Evolutionary conservation across 2,113 vertebrate species (phyloP).

Genomic region (Aplodontia rufa): DNA sequence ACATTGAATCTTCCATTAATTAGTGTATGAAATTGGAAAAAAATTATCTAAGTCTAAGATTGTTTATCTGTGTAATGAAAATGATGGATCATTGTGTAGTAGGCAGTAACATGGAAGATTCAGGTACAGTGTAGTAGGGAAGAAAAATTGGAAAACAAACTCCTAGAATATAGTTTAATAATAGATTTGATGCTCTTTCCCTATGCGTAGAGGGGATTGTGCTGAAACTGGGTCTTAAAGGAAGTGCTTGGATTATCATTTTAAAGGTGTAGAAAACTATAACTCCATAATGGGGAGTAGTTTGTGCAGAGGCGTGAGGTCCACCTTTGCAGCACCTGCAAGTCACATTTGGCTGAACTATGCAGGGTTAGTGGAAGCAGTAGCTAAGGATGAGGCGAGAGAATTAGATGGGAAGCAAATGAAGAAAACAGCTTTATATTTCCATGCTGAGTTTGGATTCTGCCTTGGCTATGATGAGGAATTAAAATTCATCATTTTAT

Average conservation of each 20-base stretch:
- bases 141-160: background rate
- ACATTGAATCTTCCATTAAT: constrained; percentile 36
- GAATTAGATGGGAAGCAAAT: background rate
- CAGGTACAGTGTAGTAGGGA: background rate
- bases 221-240: background rate
- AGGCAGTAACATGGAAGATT: background rate
- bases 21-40: constrained; percentile 21
- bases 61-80: constrained; percentile 20
- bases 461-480: background rate
- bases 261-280: background rate
- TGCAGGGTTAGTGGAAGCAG: background rate
- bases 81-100: background rate
- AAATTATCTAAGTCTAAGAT: background rate
- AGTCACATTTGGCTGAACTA: background rate
- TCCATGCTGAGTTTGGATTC: too few relatives aligned
- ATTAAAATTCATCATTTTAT: background rate
- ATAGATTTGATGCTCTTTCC: background rate
- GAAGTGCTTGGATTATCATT: background rate
- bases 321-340: background rate
- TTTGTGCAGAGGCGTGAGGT: background rate
- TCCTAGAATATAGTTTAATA: background rate
- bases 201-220: background rate
- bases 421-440: too few relatives aligned
- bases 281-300: background rate
- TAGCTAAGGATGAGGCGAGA: background rate